These are phyloP conservation scores for Taeniopygia guttata DNA, from an alignment of 2,797 vertebrate genomes.

Conservation along the genomic window DNA sequence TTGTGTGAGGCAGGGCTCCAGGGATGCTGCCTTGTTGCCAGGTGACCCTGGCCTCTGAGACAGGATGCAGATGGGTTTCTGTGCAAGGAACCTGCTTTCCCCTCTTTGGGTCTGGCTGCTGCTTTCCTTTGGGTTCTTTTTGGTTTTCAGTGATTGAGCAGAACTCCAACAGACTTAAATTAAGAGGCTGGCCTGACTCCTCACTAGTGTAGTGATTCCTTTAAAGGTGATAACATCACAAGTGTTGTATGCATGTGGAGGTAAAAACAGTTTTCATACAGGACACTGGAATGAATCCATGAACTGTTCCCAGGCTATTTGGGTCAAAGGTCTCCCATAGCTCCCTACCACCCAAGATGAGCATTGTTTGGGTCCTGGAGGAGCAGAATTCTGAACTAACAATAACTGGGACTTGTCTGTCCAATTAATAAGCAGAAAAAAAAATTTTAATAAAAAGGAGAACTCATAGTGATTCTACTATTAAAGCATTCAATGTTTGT, in stretches of 20 bases:
- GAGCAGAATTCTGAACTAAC: not conserved
- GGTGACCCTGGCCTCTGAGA: fast-evolving
- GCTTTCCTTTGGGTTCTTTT: not conserved
- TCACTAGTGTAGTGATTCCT: not conserved
- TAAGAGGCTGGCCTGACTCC: not conserved
- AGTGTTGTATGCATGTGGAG: not conserved
- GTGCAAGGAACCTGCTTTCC: not conserved
- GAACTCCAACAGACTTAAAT: not conserved
- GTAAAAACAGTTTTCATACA: not conserved
- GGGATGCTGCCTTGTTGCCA: not conserved
- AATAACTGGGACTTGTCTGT: not conserved
- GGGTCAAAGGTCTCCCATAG: slow-evolving; percentile 9
- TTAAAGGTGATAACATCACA: not conserved
- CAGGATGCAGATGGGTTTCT: not conserved
- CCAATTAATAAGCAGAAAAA: slow-evolving; percentile 46
- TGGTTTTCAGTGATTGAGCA: not conserved
- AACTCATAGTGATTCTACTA: not conserved
- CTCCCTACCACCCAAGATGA: slow-evolving; percentile 6
- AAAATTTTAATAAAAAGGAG: slow-evolving; percentile 2
- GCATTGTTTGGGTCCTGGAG: not conserved
- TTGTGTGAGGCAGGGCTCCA: not conserved
- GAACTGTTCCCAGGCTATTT: not conserved
- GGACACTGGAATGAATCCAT: not conserved
- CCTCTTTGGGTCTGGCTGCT: not conserved
- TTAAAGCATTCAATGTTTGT: slow-evolving; percentile 50